Base-by-base conservation (phyloP, 1,140 invertebrate genomes). In the Stenopsyche tienmushanensis region DNA sequence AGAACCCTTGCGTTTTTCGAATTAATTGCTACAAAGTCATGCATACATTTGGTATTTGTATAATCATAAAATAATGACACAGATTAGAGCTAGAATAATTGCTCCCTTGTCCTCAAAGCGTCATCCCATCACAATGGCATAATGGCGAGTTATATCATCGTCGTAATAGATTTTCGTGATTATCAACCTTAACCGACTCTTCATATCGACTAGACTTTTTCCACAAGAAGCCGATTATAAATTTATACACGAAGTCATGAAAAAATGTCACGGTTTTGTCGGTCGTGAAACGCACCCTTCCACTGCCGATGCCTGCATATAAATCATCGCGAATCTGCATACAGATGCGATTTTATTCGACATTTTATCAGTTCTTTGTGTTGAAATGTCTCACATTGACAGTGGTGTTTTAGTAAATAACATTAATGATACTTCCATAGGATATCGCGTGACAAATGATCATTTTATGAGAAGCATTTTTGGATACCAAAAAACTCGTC, bases 81-180 rank as follows among this genome's bases (percentile, higher is more conserved):
- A 23, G 20, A 41, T 26, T 17, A 57, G 42, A 41, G 21, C 29
- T 42, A 21, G 15, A 42, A 57, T 57, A 57, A 57, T 57, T 57
- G 54, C 29, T 15, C 17, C 26, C 17, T 18, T 57, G 54, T 57
- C 54, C 54, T 57, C 34, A 53, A 29, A 13, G 50, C 24, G 21
- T 29, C 50, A 23, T 29, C 25, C 24, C 10, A 53, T 53, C n/a
- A 57, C 21, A 18, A 55, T 34, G 34, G 18, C 54, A 29, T 57
- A 57, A 23, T 42, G 29, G 54, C 39, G 8, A 42, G 39, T 57
- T 57, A 57, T 57, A 57, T 57, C 54, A 57, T 57, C 54, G 54
- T 34, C 17, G 54, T 57, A 57, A 57, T 42, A 39, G 34, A 57
- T 57, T 57, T 42, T 20, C 24, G 54, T 41, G 54, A 57, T 57